phyloP scores from a whole-genome alignment of 2,113 vertebrate species.

The Carettochelys insculpta region DNA sequence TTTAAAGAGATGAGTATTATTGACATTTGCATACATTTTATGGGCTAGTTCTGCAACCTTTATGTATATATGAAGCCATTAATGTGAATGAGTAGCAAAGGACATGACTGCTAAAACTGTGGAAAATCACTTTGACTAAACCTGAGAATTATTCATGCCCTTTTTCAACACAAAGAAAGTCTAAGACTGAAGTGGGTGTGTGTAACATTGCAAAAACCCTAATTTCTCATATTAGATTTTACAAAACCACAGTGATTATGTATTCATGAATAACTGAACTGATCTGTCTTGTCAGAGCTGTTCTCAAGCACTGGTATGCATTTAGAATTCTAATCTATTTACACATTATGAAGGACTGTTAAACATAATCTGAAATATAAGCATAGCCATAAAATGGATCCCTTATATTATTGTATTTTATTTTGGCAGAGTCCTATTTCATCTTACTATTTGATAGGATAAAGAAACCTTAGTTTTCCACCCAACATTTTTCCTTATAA shows the following conservation, averaged over 20 bases:
- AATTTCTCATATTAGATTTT: neutral
- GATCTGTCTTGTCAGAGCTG: neutral
- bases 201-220: neutral
- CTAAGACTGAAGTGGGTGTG: neutral
- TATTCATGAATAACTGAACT: neutral
- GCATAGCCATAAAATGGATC: neutral
- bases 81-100: neutral
- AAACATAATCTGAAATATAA: neutral
- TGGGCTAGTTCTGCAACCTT: neutral
- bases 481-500: neutral
- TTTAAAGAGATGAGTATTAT: neutral
- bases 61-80: neutral
- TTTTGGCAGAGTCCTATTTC: neutral
- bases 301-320: neutral
- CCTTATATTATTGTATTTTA: neutral
- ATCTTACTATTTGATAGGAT: neutral
- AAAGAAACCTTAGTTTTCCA: neutral
- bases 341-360: neutral
- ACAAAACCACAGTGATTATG: neutral
- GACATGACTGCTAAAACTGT: neutral
- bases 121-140: neutral
- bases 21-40: neutral
- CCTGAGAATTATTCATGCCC: neutral
- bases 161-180: neutral
- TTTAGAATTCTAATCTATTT: constrained; percentile 16